phyloP scores from a whole-genome alignment of 2,797 vertebrate species.

The Acanthiza pusilla region DNA sequence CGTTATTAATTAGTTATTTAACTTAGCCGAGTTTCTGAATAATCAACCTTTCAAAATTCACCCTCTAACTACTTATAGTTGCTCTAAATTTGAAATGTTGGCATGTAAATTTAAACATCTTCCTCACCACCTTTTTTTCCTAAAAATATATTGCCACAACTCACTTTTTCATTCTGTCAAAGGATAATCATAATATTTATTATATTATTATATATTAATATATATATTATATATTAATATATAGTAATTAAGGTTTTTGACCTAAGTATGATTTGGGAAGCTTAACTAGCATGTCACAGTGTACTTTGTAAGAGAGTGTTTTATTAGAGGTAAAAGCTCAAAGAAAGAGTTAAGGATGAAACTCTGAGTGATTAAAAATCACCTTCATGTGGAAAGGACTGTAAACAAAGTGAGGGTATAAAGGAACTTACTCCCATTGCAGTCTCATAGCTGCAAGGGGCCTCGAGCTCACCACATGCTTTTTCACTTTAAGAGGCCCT shows the following conservation, averaged over 20 bases:
- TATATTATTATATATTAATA: too few relatives aligned
- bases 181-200: neutral
- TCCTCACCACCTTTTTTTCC: neutral
- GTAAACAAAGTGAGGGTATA: neutral
- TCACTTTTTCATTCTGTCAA: neutral
- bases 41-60: neutral
- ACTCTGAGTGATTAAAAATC: neutral
- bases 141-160: neutral
- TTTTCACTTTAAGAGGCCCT: slow-evolving; percentile 45
- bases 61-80: neutral
- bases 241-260: neutral
- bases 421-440: neutral
- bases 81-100: neutral
- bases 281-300: neutral
- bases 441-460: neutral
- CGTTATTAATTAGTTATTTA: neutral
- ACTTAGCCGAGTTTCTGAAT: neutral
- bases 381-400: neutral
- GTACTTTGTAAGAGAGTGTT: neutral
- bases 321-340: neutral
- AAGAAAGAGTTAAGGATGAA: neutral
- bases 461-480: slow-evolving; percentile 19
- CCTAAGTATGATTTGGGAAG: neutral
- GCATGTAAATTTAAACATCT: neutral
- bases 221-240: neutral